Conservation (phyloP, 2,113 vertebrate genomes). For the Xenotilapia longispinis region DNA sequence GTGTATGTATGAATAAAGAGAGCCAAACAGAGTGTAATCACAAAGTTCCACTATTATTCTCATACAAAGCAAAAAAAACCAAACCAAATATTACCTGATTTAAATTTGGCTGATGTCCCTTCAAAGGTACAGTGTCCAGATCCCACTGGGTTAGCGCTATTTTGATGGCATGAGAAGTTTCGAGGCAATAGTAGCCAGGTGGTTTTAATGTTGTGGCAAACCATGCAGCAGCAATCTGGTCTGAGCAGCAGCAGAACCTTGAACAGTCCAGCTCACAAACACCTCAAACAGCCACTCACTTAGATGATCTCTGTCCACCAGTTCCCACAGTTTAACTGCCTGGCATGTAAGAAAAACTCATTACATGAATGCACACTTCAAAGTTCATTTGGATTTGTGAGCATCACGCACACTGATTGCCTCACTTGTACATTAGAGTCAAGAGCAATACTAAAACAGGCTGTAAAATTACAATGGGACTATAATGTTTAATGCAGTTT, state of each 20-base stretch:
- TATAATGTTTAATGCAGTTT: conserved; percentile 60
- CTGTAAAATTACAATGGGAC: conserved; percentile 61
- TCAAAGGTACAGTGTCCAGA: not conserved
- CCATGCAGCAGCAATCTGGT: not conserved
- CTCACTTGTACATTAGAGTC: conserved; percentile 63
- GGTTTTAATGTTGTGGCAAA: not conserved
- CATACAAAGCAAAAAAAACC: not conserved
- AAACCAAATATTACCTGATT: not conserved
- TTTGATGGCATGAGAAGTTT: not conserved
- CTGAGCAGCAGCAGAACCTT: not conserved
- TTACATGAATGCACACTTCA: conserved; percentile 57
- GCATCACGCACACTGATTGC: conserved; percentile 41
- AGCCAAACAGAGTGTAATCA: not conserved
- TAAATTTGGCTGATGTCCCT: not conserved
- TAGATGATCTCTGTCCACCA: conserved; percentile 35
- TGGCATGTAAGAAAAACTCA: conserved; percentile 51
- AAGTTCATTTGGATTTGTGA: conserved; percentile 57
- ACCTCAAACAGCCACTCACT: conserved; percentile 30
- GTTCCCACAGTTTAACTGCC: conserved; percentile 53
- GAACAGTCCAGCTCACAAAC: conserved; percentile 12
- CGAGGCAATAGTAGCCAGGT: not conserved
- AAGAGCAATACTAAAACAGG: conserved; percentile 64
- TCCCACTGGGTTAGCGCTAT: not conserved
- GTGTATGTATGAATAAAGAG: not conserved
- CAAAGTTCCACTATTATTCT: not conserved